Base-by-base conservation (phyloP, 2,797 vertebrate genomes). In the Gephyroberyx darwinii region DNA sequence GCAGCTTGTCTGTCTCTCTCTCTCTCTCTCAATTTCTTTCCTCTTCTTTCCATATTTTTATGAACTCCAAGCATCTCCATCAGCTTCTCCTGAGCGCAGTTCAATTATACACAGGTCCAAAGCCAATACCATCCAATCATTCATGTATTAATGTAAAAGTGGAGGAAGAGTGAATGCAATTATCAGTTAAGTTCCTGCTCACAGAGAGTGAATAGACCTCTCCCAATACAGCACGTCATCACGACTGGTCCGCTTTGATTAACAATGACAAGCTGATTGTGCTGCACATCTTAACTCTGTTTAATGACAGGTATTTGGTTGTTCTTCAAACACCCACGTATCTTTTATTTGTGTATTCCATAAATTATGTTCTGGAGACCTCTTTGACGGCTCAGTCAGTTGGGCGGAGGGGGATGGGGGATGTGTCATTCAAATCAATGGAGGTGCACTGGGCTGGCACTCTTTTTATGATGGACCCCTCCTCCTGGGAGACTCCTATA, bases 1-100 rank as follows among this genome's bases (percentile, higher is more conserved):
- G 33, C 33, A 35, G 8, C 9, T 12, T 41, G 8, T 41, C 39
- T 41, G 8, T 10, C 8, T 39, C 8, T 39, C 37, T 52, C 50
- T 52, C 50, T 52, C n/a, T 52, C 50, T 52, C 50, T 52, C 51
- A n/a, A 17, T 17, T n/a, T 52, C 50, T 52, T 22, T 52, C 48
- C 8, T 6, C 33, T 26, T 26, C 14, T 50, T n/a, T 45, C n/a
- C n/a, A 5, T 10, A 5, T 51, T 16, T 51, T 10, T 20, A 14
- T 50, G 8, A 39, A 39, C 37, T 39, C 10, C 9, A 8, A 2
- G 1, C 9, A 45, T 45, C 43, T 14, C 43, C 43, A 45, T 45
- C 43, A 51, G 48, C 19, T 51, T 51, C 48, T 19, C 48, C 20
- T 51, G n/a, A 10, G 20, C 48, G 6, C 48, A 19, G 20, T 19